Conservation (phyloP, 2,888 invertebrate genomes). For the Synanthedon myopaeformis region DNA sequence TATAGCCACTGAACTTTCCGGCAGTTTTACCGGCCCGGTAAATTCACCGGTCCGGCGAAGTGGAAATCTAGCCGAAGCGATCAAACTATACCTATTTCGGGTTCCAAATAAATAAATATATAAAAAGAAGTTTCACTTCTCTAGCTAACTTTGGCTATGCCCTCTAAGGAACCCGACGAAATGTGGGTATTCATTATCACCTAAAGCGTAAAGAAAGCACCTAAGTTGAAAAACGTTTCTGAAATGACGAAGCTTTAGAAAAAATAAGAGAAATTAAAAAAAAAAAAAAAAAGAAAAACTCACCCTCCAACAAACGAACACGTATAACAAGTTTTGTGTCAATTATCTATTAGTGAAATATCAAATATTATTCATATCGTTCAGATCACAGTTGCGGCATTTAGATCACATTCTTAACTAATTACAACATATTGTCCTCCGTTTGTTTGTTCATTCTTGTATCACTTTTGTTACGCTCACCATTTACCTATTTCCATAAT, state of each 20-base stretch:
- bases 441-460: constrained; percentile 49
- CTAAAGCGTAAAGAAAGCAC: constrained; percentile 61
- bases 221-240: constrained; percentile 40
- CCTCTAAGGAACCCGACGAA: constrained; percentile 44
- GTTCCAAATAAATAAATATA: not conserved
- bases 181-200: constrained; percentile 36
- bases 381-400: constrained; percentile 73
- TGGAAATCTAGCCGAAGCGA: not conserved
- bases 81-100: not conserved
- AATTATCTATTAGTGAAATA: constrained; percentile 70
- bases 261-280: constrained; percentile 24
- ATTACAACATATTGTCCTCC: constrained; percentile 67
- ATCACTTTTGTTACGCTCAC: constrained; percentile 34
- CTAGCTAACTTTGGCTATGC: constrained; percentile 67
- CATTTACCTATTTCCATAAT: constrained; percentile 45
- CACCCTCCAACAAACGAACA: constrained; percentile 36
- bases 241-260: constrained; percentile 31
- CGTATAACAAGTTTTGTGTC: constrained; percentile 50
- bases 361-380: constrained; percentile 71
- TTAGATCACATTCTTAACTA: constrained; percentile 70
- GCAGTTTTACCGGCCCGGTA: too few species aligned
- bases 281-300: constrained; percentile 25
- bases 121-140: constrained; percentile 49
- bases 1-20: too few species aligned
- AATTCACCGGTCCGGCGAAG: too few species aligned